phyloP scores from a whole-genome alignment of 2,797 vertebrate species.

The Tarsius wallacei region DNA sequence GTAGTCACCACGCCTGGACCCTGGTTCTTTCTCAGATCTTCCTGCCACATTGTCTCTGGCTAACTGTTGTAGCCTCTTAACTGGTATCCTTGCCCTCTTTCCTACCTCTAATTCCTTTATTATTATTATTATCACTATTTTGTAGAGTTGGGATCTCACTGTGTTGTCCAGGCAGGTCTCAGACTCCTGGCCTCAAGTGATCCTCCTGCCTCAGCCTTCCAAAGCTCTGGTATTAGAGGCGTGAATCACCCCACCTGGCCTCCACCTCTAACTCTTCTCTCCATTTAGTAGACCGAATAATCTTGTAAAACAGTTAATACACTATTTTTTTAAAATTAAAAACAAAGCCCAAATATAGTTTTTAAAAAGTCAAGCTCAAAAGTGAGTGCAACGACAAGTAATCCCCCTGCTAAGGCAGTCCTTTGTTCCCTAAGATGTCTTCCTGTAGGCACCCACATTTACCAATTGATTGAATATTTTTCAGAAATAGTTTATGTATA shows the following conservation, averaged over 20 bases:
- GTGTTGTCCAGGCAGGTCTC: too few species aligned
- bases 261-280: background rate
- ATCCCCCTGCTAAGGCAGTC: background rate
- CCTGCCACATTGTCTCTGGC: background rate
- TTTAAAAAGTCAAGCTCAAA: background rate
- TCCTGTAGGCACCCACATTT: background rate
- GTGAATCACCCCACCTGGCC: too few species aligned
- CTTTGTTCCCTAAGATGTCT: background rate
- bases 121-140: too few species aligned
- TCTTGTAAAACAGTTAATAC: background rate
- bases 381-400: background rate
- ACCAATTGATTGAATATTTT: background rate
- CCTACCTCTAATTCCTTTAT: background rate
- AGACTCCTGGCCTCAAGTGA: too few species aligned
- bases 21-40: conserved; percentile 20
- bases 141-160: too few species aligned
- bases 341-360: background rate
- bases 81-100: background rate
- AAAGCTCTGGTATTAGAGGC: too few species aligned
- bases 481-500: background rate
- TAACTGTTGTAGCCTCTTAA: background rate
- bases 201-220: too few species aligned
- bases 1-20: background rate
- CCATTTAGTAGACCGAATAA: background rate
- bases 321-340: background rate